phyloP scores from a whole-genome alignment of 1,140 invertebrate species.

The Amyelois transitella region DNA sequence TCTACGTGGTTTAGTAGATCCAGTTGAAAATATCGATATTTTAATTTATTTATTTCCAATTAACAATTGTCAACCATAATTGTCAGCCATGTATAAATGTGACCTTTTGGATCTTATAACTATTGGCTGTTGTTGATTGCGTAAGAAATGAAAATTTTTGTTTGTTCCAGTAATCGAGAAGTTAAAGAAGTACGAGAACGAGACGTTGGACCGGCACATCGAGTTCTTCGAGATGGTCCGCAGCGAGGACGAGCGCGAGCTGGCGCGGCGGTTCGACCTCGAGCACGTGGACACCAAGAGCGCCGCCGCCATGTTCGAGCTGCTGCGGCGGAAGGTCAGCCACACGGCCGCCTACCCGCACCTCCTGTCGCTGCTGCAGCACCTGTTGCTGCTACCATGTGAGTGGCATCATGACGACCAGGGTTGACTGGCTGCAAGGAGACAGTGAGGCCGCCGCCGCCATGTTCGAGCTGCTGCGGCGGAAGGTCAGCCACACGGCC shows the following conservation, averaged over 20 bases:
- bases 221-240: slow-evolving; percentile 99
- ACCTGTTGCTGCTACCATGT: slow-evolving; percentile 93
- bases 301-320: slow-evolving; percentile 94
- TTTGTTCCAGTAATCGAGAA: slow-evolving; percentile 87
- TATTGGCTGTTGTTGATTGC: no score
- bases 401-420: slow-evolving; percentile 84
- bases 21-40: no score
- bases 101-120: no score
- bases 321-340: slow-evolving; percentile 91
- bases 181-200: slow-evolving; percentile 92
- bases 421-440: slow-evolving; percentile 93
- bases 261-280: slow-evolving; percentile 92
- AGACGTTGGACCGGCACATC: slow-evolving; percentile 91
- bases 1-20: no score
- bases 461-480: slow-evolving; percentile 95
- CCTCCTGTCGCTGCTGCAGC: slow-evolving; percentile 92
- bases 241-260: slow-evolving; percentile 96
- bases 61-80: no score
- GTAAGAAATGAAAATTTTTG: background rate
- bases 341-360: slow-evolving; percentile 96
- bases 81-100: no score
- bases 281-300: slow-evolving; percentile 97
- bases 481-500: slow-evolving; percentile 93
- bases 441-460: slow-evolving; percentile 94
- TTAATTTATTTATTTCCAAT: no score